Conservation (phyloP, 1,140 invertebrate genomes). For the Anastrepha ludens region DNA sequence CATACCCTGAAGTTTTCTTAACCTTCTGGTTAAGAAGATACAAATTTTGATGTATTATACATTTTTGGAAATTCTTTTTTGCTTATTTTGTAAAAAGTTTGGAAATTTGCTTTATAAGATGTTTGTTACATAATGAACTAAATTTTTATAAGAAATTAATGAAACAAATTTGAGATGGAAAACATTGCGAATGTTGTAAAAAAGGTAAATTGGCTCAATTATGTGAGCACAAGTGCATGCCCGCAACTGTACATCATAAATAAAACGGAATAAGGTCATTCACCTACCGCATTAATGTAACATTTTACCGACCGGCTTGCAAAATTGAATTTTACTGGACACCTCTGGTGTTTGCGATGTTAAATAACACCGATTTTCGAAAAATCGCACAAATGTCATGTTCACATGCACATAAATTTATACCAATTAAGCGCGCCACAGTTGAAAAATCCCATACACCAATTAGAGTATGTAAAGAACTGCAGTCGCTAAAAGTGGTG, state of each 20-base stretch:
- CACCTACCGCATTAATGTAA: background rate
- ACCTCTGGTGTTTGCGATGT: background rate
- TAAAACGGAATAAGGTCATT: background rate
- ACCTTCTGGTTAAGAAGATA: no score
- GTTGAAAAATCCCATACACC: background rate
- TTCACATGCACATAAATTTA: conserved; percentile 48
- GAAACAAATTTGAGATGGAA: no score
- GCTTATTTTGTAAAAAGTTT: no score
- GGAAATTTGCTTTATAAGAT: no score
- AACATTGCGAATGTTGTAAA: no score
- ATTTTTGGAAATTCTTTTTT: no score
- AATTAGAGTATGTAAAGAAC: background rate
- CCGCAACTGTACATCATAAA: background rate
- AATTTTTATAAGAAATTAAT: no score
- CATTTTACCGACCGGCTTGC: background rate
- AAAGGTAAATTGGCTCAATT: no score
- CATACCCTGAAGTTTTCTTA: no score
- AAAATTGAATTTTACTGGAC: background rate
- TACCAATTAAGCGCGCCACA: background rate
- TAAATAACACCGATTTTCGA: conserved; percentile 22
- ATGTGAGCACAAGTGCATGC: no score
- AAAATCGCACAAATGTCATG: conserved; percentile 22
- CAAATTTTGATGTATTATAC: no score
- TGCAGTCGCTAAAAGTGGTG: background rate
- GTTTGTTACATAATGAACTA: no score